Evolutionary conservation across 53 echinoderm and acorn worm species (phyloP), one percentile per base, ranked within the genome.

Genomic region (Stichopus horrens): DNA sequence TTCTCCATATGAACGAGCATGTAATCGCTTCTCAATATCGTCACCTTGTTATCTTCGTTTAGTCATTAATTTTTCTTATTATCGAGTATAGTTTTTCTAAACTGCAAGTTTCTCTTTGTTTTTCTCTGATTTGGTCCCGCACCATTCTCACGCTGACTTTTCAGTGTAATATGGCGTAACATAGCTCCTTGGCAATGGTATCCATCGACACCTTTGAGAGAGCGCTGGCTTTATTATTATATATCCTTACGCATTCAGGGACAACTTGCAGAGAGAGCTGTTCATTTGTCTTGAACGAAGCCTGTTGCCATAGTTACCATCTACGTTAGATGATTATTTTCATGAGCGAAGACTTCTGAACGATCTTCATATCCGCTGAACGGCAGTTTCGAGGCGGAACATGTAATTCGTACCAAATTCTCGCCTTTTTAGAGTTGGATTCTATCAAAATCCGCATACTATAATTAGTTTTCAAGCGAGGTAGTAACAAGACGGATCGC

Each of bases 291-390:
- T 66, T 85, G 18, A 85, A 85, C 66, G 66, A 66, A 85, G 51
- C 65, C 5, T 18, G 51, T 85, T 37, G 37, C 85, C 67, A 85
- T 85, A 66, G 58, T 67, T 23, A 85, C 85, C 67, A 85, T 85
- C 85, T 85, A 85, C 85, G 85, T 85, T 65, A 58, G 85, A 85
- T 53, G 37, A 85, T 85, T 65, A 85, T 85, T 59, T 53, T 23
- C 66, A 8, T 37, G 77, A 13, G 71, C 18, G 63, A 63, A 9
- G 16, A 71, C 18, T 71, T 53, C 53, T 81, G 56, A 18, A 20
- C 56, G 9, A 81, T 81, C 81, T 55, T 81, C 81, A 81, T 58
- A 56, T 81, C 81, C 81, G 81, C 18, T 81, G 81, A 56, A 57
- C 11, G 56, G 21, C 58, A 7, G 57, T 57, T 57, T 55, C 57